phyloP scores from a whole-genome alignment of 1,140 invertebrate genomes.

The Megathymus violae region DNA sequence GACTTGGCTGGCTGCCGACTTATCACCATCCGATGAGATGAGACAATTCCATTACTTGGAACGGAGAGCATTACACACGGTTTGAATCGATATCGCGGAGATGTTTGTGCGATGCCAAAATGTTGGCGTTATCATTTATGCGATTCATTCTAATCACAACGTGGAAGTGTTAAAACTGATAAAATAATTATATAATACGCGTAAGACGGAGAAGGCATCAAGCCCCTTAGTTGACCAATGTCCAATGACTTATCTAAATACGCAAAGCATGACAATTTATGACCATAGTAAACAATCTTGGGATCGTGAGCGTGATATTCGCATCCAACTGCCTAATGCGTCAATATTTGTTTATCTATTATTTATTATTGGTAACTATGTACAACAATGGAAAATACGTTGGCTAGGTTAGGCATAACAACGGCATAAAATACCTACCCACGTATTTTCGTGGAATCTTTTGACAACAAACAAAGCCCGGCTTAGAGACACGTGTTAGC shows the following conservation, averaged over 20 bases:
- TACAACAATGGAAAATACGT: neutral
- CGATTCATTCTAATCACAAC: too few species aligned
- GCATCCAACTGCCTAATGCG: neutral
- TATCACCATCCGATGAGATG: slow-evolving; percentile 9
- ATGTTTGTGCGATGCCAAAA: neutral
- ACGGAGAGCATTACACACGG: slow-evolving; percentile 7
- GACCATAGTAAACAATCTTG: too few species aligned
- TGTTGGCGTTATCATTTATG: neutral
- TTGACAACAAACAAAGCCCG: slow-evolving; percentile 34
- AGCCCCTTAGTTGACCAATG: too few species aligned
- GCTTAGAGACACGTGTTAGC: slow-evolving; percentile 53
- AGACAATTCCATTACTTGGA: slow-evolving; percentile 11
- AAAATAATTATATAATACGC: too few species aligned
- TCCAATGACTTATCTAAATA: too few species aligned
- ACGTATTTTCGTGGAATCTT: slow-evolving; percentile 20
- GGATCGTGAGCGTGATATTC: too few species aligned
- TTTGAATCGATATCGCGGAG: neutral
- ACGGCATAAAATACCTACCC: neutral
- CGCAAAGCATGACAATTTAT: too few species aligned
- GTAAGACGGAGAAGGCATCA: too few species aligned
- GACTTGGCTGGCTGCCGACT: slow-evolving; percentile 1
- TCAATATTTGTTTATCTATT: neutral
- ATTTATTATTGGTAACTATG: neutral
- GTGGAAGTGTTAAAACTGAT: too few species aligned
- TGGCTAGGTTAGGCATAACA: neutral